Percentiles rank a stretch among this genome's conserved stretches.
Conservation (phyloP, 2,113 vertebrate genomes). For the Phoxinus phoxinus region DNA sequence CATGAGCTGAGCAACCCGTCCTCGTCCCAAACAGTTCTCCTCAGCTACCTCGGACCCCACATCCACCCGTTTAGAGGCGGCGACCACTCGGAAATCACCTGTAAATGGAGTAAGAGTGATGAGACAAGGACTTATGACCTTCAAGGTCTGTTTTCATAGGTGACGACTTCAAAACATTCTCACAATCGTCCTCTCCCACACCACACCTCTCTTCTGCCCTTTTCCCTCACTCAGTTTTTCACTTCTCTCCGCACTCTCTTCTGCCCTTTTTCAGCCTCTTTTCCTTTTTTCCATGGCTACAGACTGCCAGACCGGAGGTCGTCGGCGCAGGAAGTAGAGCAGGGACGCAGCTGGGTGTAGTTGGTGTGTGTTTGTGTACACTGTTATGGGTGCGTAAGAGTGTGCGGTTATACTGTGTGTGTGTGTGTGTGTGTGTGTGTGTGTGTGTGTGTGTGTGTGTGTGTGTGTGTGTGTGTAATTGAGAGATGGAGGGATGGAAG, state of each 20-base stretch:
- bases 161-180: slow-evolving; percentile 44
- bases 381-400: slow-evolving; percentile 39
- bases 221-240: neutral
- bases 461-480: slow-evolving; percentile 59
- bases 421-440: slow-evolving; percentile 53
- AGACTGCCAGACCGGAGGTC: slow-evolving; percentile 77
- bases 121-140: neutral
- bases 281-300: slow-evolving; percentile 61
- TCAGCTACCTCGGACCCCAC: slow-evolving; percentile 34
- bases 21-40: slow-evolving; percentile 59
- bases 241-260: neutral
- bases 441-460: slow-evolving; percentile 51
- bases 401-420: slow-evolving; percentile 50
- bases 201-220: slow-evolving; percentile 31
- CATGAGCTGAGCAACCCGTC: slow-evolving; percentile 78
- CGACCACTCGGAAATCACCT: slow-evolving; percentile 59
- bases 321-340: slow-evolving; percentile 74
- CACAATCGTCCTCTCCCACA: slow-evolving; percentile 44
- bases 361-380: slow-evolving; percentile 63
- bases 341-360: slow-evolving; percentile 81
- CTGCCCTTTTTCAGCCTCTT: neutral
- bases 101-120: slow-evolving; percentile 20
- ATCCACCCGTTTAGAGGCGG: slow-evolving; percentile 54
- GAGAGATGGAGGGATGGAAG: slow-evolving; percentile 66
- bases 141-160: slow-evolving; percentile 2